A percentile compares a stretch with the other conserved stretches of the same genome.
phyloP scores from a whole-genome alignment of 2,797 vertebrate genomes.

The Manis pentadactyla region DNA sequence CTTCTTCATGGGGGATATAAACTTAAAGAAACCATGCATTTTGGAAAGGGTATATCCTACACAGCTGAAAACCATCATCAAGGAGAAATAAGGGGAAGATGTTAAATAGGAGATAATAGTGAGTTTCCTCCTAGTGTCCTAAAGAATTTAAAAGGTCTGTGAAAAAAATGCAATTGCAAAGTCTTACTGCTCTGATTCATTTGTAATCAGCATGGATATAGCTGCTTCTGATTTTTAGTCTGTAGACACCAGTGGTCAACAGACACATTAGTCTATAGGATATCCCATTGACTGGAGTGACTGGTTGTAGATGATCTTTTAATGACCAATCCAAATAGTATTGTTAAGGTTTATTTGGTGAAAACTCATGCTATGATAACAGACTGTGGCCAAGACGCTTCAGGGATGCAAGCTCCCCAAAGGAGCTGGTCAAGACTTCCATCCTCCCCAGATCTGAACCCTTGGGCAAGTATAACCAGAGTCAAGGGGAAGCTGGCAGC shows the following conservation, averaged over 20 bases:
- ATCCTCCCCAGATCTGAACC: background rate
- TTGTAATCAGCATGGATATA: slow-evolving; percentile 94
- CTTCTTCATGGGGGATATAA: background rate
- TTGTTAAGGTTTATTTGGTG: background rate
- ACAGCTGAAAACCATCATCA: background rate
- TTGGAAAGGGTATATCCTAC: background rate
- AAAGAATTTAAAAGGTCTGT: slow-evolving; percentile 86
- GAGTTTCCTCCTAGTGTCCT: background rate
- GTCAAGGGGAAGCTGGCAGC: background rate
- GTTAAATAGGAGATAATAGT: background rate
- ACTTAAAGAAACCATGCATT: slow-evolving; percentile 7
- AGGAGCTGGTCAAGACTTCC: background rate
- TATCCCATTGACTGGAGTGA: background rate
- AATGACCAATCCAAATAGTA: background rate
- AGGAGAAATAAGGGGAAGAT: slow-evolving; percentile 5
- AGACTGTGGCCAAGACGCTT: background rate
- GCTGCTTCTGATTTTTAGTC: slow-evolving; percentile 92
- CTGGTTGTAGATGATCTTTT: background rate
- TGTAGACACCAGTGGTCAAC: background rate
- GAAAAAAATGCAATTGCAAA: slow-evolving; percentile 90
- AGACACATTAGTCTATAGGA: background rate
- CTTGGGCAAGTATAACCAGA: background rate
- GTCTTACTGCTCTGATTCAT: slow-evolving; percentile 91
- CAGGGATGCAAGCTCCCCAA: background rate
- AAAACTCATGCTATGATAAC: background rate